Evolutionary conservation across 2,888 invertebrate genomes (phyloP).

Genomic region (Drosophila hamatofila): DNA sequence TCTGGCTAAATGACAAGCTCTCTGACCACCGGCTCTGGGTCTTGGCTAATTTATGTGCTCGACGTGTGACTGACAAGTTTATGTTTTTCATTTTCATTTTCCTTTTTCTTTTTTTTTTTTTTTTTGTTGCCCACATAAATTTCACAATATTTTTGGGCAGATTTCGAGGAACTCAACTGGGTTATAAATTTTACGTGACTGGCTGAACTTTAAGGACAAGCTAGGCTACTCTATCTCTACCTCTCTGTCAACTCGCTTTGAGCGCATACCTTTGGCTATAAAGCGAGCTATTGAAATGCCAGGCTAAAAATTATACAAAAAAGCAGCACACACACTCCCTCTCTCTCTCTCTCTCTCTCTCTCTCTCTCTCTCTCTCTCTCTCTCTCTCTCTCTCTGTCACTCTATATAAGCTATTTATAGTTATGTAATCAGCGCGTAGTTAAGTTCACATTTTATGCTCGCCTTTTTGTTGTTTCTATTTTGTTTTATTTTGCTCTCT

Average conservation of each 20-base stretch:
- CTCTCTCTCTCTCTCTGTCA: background rate
- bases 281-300: slow-evolving; percentile 5
- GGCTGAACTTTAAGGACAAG: slow-evolving; percentile 35
- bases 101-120: slow-evolving; percentile 57
- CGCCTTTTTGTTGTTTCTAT: background rate
- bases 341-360: no score
- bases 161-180: slow-evolving; percentile 58
- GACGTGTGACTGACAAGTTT: slow-evolving; percentile 78
- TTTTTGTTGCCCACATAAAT: slow-evolving; percentile 56
- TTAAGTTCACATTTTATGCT: slow-evolving; percentile 48
- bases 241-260: background rate
- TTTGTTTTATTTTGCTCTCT: slow-evolving; percentile 24
- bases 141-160: slow-evolving; percentile 42
- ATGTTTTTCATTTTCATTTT: slow-evolving; percentile 66
- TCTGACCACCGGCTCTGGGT: background rate
- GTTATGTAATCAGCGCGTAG: slow-evolving; percentile 59
- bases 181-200: slow-evolving; percentile 59
- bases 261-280: background rate
- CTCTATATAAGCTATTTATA: slow-evolving; percentile 61
- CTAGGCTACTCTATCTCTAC: background rate
- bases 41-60: slow-evolving; percentile 59
- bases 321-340: background rate
- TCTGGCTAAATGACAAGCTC: slow-evolving; percentile 25
- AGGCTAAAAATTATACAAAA: slow-evolving; percentile 1
- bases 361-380: no score